phyloP scores from a whole-genome alignment of 2,888 invertebrate genomes.

The Helobdella robusta region DNA sequence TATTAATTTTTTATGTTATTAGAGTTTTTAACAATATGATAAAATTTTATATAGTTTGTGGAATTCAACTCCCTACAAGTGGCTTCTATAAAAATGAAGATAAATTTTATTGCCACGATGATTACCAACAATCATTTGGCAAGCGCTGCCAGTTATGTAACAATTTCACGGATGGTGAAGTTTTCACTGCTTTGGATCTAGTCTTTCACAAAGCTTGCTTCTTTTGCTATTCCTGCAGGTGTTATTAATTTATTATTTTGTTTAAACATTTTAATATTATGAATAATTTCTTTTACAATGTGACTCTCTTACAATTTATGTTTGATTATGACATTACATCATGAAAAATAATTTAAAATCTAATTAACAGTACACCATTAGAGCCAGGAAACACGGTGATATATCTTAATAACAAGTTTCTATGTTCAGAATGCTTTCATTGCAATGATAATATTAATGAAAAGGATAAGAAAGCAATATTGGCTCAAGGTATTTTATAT shows the following conservation, averaged over 20 bases:
- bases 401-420: neutral
- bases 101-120: constrained; percentile 11
- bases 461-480: neutral
- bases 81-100: constrained; percentile 11
- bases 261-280: neutral
- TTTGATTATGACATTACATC: neutral
- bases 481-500: neutral
- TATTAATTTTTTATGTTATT: too few species aligned
- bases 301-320: neutral
- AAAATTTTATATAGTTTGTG: neutral
- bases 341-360: neutral
- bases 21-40: too few species aligned
- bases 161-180: constrained; percentile 14
- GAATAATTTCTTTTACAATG: neutral
- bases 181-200: neutral
- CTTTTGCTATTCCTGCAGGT: constrained; percentile 17
- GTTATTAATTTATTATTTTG: neutral
- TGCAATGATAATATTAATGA: neutral
- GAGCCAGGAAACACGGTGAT: constrained; percentile 2
- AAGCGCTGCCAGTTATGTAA: constrained; percentile 5
- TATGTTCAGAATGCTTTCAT: constrained; percentile 19
- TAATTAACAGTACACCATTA: constrained; percentile 7
- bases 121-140: constrained; percentile 5
- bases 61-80: neutral
- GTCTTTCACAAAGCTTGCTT: constrained; percentile 22